phyloP scores from a whole-genome alignment of 1,140 invertebrate species.

The Zaprionus ghesquierei region DNA sequence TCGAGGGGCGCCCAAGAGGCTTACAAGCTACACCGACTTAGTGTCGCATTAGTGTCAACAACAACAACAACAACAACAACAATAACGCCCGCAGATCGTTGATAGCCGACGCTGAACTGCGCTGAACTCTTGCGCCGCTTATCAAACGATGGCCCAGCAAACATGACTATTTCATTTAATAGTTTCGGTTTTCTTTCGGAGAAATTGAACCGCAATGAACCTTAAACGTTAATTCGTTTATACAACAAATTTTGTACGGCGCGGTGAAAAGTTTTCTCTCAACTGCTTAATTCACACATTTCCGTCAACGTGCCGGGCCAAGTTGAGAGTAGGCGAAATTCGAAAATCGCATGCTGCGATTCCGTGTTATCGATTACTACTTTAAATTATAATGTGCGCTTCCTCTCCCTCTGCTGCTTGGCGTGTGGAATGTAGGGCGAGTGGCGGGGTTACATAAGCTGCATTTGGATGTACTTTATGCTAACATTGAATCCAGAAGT shows the following conservation, averaged over 20 bases:
- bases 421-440: slow-evolving; percentile 15
- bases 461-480: slow-evolving; percentile 36
- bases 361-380: slow-evolving; percentile 1
- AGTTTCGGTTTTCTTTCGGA: background rate
- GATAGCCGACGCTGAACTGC: slow-evolving; percentile 51
- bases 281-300: slow-evolving; percentile 65
- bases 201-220: slow-evolving; percentile 56
- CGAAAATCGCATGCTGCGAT: slow-evolving; percentile 48
- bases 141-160: slow-evolving; percentile 39
- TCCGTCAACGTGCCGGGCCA: slow-evolving; percentile 61
- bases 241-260: slow-evolving; percentile 14
- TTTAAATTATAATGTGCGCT: background rate
- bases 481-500: slow-evolving; percentile 41
- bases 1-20: slow-evolving; percentile 14
- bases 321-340: slow-evolving; percentile 30
- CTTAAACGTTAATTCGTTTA: slow-evolving; percentile 43
- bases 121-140: slow-evolving; percentile 45
- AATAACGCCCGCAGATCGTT: no score
- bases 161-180: slow-evolving; percentile 20
- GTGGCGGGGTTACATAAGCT: slow-evolving; percentile 33
- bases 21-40: slow-evolving; percentile 32
- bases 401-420: background rate
- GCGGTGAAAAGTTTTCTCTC: slow-evolving; percentile 56
- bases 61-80: slow-evolving; percentile 2
- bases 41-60: slow-evolving; percentile 35